Base-by-base conservation (phyloP, 2,888 invertebrate species). In the Cheilosia variabilis region DNA sequence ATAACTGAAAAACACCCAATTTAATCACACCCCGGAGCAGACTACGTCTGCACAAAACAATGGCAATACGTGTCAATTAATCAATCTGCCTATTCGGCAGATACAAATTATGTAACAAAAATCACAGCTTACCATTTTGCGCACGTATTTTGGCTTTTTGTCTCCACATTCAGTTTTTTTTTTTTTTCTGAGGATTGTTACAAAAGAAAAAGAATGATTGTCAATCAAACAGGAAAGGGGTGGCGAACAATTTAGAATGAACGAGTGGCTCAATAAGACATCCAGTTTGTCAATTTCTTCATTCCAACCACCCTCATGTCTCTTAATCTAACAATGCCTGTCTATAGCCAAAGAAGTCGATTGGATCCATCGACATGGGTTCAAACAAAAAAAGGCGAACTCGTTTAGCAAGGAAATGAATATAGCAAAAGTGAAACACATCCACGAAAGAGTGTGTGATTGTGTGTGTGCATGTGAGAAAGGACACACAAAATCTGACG, bases 231-330 rank as follows among this genome's bases (percentile, higher is more conserved):
- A 52, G 50, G 57, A 81, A 81, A 76, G 57, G 76, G 86, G 47
- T 76, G 86, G 81, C 66, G 60, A 81, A 72, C 76, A 80, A 71
- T 86, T 76, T 71, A 55, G 69, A 80, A 76, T 71, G 69, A 75
- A 81, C 66, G 81, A 86, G 76, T 81, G 45, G 81, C 71, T 86
- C 81, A 86, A 71, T 86, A 81, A 76, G 86, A 76, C 68, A 81
- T 86, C 76, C 27, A 86, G 71, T 72, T 60, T 81, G 81, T 72
- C 81, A 86, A 76, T 76, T 76, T 45, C 19, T 60, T 60, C 58
- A 68, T 63, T 69, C 52, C 55, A n/a, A 79, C 69, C 69, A 69
- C 43, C 58, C 63, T 57, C 47, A 63, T 47, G 65, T 34, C 45
- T 55, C 73, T 58, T 57, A 73, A 69, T 69, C 60, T 34, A 22